Base-by-base conservation (phyloP, 2,113 vertebrate species). In the Seriola aureovittata region DNA sequence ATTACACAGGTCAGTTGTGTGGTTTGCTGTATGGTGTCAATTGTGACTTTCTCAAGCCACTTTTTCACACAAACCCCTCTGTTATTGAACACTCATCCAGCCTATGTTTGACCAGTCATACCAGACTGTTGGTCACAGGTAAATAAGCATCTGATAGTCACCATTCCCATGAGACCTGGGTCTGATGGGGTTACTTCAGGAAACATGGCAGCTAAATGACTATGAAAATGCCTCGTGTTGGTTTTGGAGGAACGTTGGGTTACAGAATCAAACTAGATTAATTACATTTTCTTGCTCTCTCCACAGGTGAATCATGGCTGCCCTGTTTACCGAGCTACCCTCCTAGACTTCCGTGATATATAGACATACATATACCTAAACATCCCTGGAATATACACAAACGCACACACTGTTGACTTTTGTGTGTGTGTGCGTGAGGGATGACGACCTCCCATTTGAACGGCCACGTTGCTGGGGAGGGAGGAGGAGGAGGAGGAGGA, bases 361-460 rank as follows among this genome's bases (percentile, higher is more conserved):
- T 25, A 29, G n/a, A 65, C 3, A 46, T 19, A 19, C 65, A 21
- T 19, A 29, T 19, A 44, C 50, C 32, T 13, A 3, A 69, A 66
- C 65, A 13, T 44, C 62, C 19, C 62, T 42, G 38, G 13, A 82
- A 64, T 50, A 40, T 10, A 48, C 44, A 66, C 71, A 55, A 63
- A 34, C 78, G 17, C 64, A 75, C 55, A 79, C 40, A 42, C 63
- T 4, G 54, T 50, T 38, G 73, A 58, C 64, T 34, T 71, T 36
- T 12, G 23, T 12, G 66, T 57, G 69, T 42, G 76, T 64, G 12
- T 64, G 12, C 68, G 64, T 59, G 73, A 64, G 90, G 75, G 74
- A 95, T 99, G 97, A 99, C 97, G 86, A 98, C 97, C 84, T 97
- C 96, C 84, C 96, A 99, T 91, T 96, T 99, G 94, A 99, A 99